Conservation (phyloP, 1,140 invertebrate genomes). For the Diprion similis region DNA sequence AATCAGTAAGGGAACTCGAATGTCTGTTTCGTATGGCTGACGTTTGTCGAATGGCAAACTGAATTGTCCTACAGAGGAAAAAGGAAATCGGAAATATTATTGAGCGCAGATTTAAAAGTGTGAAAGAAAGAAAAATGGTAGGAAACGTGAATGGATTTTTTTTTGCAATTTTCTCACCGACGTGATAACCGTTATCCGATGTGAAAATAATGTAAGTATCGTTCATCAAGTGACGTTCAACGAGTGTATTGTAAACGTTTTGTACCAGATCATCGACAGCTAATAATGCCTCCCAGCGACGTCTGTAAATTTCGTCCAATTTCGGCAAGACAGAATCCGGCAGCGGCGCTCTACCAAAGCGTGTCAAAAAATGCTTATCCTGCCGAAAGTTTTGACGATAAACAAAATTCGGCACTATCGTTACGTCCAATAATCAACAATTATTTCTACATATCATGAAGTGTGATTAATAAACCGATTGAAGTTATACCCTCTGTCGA, state of each 20-base stretch:
- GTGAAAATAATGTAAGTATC: conserved; percentile 85
- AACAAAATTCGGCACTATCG: neutral
- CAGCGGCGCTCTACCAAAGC: conserved; percentile 69
- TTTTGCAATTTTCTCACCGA: conserved; percentile 64
- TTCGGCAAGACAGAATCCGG: conserved; percentile 63
- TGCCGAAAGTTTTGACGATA: conserved; percentile 40
- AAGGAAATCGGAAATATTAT: neutral
- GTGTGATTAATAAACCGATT: neutral
- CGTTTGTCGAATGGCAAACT: conserved; percentile 86
- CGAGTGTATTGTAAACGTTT: conserved; percentile 66
- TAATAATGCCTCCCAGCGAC: conserved; percentile 79
- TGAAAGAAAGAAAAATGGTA: too few relatives aligned
- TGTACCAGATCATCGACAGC: conserved; percentile 87
- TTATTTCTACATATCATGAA: neutral
- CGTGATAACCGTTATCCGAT: conserved; percentile 90
- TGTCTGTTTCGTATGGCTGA: conserved; percentile 89
- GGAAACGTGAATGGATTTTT: too few relatives aligned
- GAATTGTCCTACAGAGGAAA: conserved; percentile 75
- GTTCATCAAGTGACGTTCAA: conserved; percentile 64
- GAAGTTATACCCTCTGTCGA: conserved; percentile 50
- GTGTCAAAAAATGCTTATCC: conserved; percentile 84
- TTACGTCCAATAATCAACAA: neutral
- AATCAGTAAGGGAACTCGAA: conserved; percentile 81
- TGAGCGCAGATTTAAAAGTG: too few relatives aligned
- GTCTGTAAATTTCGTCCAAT: conserved; percentile 74